Percentiles rank a stretch among this genome's conserved stretches.
These are phyloP conservation scores for Chloroceryle aenea DNA, from an alignment of 2,113 vertebrate genomes.

Conservation along the genomic window DNA sequence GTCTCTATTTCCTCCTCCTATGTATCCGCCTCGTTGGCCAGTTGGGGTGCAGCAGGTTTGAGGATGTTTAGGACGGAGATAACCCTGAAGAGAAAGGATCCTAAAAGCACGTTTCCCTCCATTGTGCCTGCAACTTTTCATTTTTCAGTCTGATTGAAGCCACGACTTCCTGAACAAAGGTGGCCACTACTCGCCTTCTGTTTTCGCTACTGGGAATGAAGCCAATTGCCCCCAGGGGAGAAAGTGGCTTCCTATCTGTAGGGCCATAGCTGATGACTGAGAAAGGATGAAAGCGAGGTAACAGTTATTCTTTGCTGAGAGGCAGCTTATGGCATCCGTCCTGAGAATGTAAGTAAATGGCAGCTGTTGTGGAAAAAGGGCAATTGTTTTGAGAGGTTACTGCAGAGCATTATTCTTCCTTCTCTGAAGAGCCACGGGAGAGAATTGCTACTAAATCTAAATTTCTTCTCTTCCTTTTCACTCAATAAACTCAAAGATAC, in stretches of 20 bases:
- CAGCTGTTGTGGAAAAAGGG: conserved; percentile 50
- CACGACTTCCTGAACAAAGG: conserved; percentile 6
- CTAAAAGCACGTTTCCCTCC: neutral
- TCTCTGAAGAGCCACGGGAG: neutral
- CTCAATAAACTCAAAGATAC: neutral
- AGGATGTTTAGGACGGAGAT: neutral
- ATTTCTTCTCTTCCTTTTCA: neutral
- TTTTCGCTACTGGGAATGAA: conserved; percentile 28
- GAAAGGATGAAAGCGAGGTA: conserved; percentile 30
- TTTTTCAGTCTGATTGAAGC: conserved; percentile 27
- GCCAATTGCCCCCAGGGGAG: conserved; percentile 40
- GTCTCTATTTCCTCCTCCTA: accelerated
- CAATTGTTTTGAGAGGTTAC: conserved; percentile 20
- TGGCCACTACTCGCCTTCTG: conserved; percentile 46
- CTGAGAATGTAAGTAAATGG: conserved; percentile 25
- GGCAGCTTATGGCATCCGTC: conserved; percentile 23
- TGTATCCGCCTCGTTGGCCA: neutral
- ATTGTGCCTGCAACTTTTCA: neutral
- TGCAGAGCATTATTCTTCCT: neutral
- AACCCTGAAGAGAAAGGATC: neutral
- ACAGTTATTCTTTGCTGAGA: conserved; percentile 45
- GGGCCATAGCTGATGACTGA: conserved; percentile 25
- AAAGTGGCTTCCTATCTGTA: conserved; percentile 25
- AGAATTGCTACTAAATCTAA: neutral
- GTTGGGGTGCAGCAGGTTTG: neutral